Percentiles rank a stretch among this genome's conserved stretches.
Conservation (phyloP, 1,140 invertebrate species). For the Eurosta solidaginis region DNA sequence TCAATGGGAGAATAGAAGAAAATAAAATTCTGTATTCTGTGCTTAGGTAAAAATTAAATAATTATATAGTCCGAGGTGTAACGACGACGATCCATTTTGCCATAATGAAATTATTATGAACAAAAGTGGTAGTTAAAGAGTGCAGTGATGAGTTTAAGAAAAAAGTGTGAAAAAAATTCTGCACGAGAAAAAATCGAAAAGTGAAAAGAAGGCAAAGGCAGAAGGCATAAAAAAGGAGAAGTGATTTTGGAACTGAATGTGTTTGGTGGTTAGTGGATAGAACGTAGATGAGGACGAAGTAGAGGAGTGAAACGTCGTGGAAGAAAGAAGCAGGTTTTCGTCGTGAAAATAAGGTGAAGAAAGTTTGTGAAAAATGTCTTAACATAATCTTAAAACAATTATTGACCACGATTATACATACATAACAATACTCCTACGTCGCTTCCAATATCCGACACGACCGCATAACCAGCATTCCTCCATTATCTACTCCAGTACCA, state of each 20-base stretch:
- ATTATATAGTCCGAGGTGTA: conserved; percentile 20
- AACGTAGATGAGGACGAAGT: neutral
- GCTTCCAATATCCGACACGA: neutral
- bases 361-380: neutral
- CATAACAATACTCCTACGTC: no score
- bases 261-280: no score
- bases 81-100: conserved; percentile 24
- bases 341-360: neutral
- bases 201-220: conserved; percentile 22
- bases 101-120: conserved; percentile 21
- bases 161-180: conserved; percentile 28
- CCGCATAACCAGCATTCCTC: neutral
- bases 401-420: no score
- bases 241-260: conserved; percentile 16
- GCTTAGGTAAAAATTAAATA: conserved; percentile 33
- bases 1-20: conserved; percentile 35
- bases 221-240: neutral
- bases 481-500: neutral
- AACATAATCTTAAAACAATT: neutral
- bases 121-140: neutral
- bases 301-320: neutral
- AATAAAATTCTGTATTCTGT: conserved; percentile 36
- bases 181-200: conserved; percentile 23
- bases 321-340: conserved; percentile 3
- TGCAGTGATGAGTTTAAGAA: conserved; percentile 27